Evolutionary conservation across 2,888 invertebrate species (phyloP), one percentile per base, ranked within the genome.

Genomic region (Periphyllus acericola): DNA sequence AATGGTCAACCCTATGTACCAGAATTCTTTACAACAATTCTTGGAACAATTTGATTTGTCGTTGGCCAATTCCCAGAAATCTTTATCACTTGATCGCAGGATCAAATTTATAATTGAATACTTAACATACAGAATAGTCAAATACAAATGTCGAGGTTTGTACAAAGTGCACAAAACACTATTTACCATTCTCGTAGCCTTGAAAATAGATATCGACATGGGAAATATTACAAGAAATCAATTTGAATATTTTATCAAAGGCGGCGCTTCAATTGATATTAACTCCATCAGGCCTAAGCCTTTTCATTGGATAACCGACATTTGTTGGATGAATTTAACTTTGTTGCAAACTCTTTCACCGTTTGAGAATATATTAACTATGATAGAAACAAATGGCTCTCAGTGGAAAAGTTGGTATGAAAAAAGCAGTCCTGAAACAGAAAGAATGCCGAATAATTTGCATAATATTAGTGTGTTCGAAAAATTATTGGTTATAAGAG

Each of bases 1-100:
- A 91, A 96, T 97, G 91, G 98, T 99, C 0, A 98, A 98, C 91
- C 94, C 95, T 17, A 99, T 99, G 98, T 99, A 99, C 91, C 99
- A 99, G 92, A 98, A 98, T 90, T 97, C 98, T 0, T 92, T 99
- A 83, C 97, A 97, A 91, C 98, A 99, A 91, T 99, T 99, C 92
- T 92, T 99, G 74, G 96, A 94, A 25, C 95, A 98, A 89, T 99
- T 99, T 91, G 98, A 99, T 91, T 95, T 95, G 90, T 98, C 98
- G 0, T 98, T 99, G 90, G 96, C 95, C 60, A 91, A 91, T 79
- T 98, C 98, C 0, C 94, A 94, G 9, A 97, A 97, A 92, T 97
- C 95, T 89, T 94, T 95, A 80, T 93, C 96, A 52, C 96, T 98
- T 0, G 94, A 94, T 90, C 98, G 98, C 91, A 93, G 99, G 89